Evolutionary conservation across 2,888 invertebrate genomes (phyloP), one percentile per base, ranked within the genome.

Genomic region (Drosophila pullipes): DNA sequence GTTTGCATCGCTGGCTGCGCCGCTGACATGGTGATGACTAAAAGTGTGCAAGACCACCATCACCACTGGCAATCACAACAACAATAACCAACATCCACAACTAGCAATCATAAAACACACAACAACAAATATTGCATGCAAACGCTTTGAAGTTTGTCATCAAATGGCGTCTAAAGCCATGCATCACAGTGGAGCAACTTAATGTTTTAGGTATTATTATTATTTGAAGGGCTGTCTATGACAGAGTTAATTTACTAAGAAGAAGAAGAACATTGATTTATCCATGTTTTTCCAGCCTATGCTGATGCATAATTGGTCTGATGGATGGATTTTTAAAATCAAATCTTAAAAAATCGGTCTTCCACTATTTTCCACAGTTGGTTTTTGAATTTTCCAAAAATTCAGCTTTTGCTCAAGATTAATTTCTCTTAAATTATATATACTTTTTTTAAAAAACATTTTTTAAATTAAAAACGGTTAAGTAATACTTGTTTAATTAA

Each of bases 141-240:
- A 82, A 77, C 77, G 73, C 67, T 81, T 86, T 80, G 79, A 87
- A 83, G 90, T 91, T 91, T 91, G 91, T 89, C 91, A 89, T 89
- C 87, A 87, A 91, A 91, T 89, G 81, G 78, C 76, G 88, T 83
- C 80, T 85, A 66, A 80, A 74, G 69, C 25, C 58, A 60, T 59
- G 41, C 31, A 28, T 62, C 69, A 82, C 83, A 71, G 78, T 82
- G 82, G 69, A 39, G n/a, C 28, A 44, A 47, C 16, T 47, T 25
- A 57, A 37, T 10, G 30, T 31, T 30, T n/a, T 39, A 18, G 4
- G 28, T 16, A 13, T 22, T 37, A 25, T 50, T 50, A 25, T 16
- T n/a, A 5, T 61, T 37, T 10, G 11, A 16, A 22, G 25, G 63
- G 16, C 13, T 28, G 11, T 39, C 16, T 39, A 4, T 18, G 39